phyloP scores from a whole-genome alignment of 1,140 invertebrate genomes.

The Globodera rostochiensis region DNA sequence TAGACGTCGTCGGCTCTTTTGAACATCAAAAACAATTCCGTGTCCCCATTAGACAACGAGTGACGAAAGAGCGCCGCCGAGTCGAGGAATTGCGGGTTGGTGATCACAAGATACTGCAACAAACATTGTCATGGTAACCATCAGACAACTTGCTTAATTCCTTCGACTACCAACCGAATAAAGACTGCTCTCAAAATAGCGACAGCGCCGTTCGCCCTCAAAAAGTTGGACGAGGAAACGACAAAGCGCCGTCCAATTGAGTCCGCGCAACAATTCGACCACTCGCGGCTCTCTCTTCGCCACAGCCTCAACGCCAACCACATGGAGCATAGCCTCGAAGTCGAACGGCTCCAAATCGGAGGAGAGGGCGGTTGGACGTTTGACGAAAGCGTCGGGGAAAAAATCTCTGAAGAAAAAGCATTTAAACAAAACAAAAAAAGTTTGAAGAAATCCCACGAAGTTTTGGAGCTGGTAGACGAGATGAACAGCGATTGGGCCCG shows the following conservation, averaged over 20 bases:
- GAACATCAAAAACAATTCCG: constrained; percentile 47
- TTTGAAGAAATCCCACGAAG: background rate
- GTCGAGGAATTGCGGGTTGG: constrained; percentile 47
- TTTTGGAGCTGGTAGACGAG: constrained; percentile 30
- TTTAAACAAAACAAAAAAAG: background rate
- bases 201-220: constrained; percentile 47
- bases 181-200: constrained; percentile 43
- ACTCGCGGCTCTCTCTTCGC: constrained; percentile 39
- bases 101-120: constrained; percentile 38
- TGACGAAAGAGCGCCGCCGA: constrained; percentile 42
- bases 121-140: too few relatives aligned
- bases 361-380: background rate
- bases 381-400: background rate
- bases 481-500: constrained; percentile 36
- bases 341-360: constrained; percentile 46
- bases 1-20: constrained; percentile 32
- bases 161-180: background rate
- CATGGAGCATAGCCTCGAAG: constrained; percentile 40
- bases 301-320: constrained; percentile 40
- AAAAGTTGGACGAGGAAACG: constrained; percentile 46
- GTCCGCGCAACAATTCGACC: constrained; percentile 10
- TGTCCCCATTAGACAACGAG: constrained; percentile 8
- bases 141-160: too few relatives aligned
- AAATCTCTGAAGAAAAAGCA: constrained; percentile 23
- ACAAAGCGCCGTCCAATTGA: constrained; percentile 42